A percentile compares a stretch with the other conserved stretches of the same genome.
Conservation (phyloP, 2,888 invertebrate genomes). For the Sarcophaga variegata region DNA sequence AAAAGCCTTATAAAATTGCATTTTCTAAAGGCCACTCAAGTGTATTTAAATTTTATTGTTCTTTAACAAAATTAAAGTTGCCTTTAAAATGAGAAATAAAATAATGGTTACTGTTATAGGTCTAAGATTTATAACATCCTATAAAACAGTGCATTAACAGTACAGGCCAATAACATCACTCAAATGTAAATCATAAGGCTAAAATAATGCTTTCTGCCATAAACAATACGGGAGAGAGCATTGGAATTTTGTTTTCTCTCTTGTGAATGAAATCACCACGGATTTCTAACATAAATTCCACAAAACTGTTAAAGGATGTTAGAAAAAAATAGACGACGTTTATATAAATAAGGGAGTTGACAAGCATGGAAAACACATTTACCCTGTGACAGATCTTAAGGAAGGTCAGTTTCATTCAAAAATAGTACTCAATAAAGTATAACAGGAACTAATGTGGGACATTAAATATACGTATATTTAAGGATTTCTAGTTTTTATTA, state of each 20-base stretch:
- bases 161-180: conserved; percentile 15
- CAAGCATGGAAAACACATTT: conserved; percentile 32
- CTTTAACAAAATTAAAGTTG: no score
- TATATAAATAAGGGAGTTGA: conserved; percentile 47
- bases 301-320: conserved; percentile 15
- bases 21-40: no score
- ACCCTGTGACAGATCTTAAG: conserved; percentile 38
- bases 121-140: not conserved
- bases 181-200: not conserved
- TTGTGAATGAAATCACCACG: conserved; percentile 13
- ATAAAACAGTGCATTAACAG: not conserved
- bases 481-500: not conserved
- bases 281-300: conserved; percentile 23
- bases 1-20: no score
- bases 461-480: conserved; percentile 4
- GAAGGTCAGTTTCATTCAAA: conserved; percentile 54
- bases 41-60: no score
- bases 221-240: not conserved
- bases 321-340: not conserved
- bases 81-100: no score
- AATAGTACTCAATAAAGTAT: not conserved
- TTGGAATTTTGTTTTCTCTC: not conserved
- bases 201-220: not conserved
- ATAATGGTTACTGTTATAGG: no score
- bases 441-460: not conserved